phyloP scores from a whole-genome alignment of 2,888 invertebrate genomes.

The Agrochola macilenta region DNA sequence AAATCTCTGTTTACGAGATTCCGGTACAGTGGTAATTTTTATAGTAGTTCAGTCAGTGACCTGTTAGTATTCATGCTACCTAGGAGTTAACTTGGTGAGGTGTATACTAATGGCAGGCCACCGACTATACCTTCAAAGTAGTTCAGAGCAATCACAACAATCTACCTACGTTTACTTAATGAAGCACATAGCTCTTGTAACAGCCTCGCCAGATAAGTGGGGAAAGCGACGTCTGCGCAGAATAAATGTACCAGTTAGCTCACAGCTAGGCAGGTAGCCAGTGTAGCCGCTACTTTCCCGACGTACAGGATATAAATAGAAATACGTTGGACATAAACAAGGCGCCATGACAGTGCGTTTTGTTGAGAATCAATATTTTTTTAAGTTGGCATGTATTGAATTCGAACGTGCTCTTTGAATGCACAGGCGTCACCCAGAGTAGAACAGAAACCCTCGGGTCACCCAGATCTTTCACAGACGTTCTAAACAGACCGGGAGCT shows the following conservation, averaged over 20 bases:
- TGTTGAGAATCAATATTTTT: background rate
- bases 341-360: background rate
- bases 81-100: background rate
- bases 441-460: no score
- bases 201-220: constrained; percentile 33
- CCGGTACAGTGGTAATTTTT: background rate
- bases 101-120: background rate
- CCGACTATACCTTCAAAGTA: background rate
- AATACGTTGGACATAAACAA: background rate
- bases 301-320: constrained; percentile 35
- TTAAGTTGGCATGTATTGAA: no score
- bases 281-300: constrained; percentile 41
- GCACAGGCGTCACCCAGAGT: no score
- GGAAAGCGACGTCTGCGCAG: constrained; percentile 34
- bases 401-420: no score
- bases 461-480: no score
- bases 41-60: background rate
- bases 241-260: constrained; percentile 40
- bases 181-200: constrained; percentile 10
- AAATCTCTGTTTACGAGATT: background rate
- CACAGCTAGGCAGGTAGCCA: background rate
- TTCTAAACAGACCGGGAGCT: no score
- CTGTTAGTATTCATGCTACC: background rate
- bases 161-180: background rate
- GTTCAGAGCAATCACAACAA: background rate